Evolutionary conservation across 1,140 invertebrate genomes (phyloP).

Genomic region (Neodiprion lecontei): DNA sequence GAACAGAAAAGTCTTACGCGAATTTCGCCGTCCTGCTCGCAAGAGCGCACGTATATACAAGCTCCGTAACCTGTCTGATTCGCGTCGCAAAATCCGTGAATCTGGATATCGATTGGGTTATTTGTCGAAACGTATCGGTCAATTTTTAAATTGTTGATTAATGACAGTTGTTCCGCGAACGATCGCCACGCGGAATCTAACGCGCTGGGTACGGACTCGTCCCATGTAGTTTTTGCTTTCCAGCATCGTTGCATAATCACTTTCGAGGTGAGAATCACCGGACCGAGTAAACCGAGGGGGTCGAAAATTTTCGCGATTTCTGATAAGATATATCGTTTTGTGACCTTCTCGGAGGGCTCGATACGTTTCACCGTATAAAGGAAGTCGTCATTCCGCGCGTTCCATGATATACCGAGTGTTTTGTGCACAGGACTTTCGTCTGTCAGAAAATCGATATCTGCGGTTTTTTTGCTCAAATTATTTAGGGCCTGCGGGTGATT

Average conservation of each 20-base stretch:
- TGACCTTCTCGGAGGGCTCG: conserved; percentile 15
- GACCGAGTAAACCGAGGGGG: conserved; percentile 34
- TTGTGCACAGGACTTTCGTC: conserved; percentile 10
- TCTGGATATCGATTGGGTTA: conserved; percentile 19
- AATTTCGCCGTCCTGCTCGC: conserved; percentile 1
- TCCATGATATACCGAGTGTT: conserved; percentile 22
- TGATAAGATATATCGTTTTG: conserved; percentile 30
- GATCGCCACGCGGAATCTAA: conserved; percentile 21
- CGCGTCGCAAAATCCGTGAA: conserved; percentile 8
- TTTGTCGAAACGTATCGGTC: conserved; percentile 20
- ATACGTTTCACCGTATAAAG: conserved; percentile 19
- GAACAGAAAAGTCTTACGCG: not conserved
- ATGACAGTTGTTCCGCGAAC: conserved; percentile 13
- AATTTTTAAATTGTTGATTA: conserved; percentile 24
- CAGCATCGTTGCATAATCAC: conserved; percentile 36
- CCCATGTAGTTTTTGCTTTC: conserved; percentile 31
- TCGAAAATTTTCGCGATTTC: conserved; percentile 29
- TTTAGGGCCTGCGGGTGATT: conserved; percentile 24
- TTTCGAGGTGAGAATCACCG: conserved; percentile 33
- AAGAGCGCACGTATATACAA: conserved; percentile 11
- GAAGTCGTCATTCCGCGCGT: conserved; percentile 19
- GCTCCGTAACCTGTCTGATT: not conserved
- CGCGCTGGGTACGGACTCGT: conserved; percentile 26
- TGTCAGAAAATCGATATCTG: not conserved
- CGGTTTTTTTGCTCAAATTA: conserved; percentile 1